phyloP scores from a whole-genome alignment of 2,888 invertebrate genomes.

The Andricus quercusramuli region DNA sequence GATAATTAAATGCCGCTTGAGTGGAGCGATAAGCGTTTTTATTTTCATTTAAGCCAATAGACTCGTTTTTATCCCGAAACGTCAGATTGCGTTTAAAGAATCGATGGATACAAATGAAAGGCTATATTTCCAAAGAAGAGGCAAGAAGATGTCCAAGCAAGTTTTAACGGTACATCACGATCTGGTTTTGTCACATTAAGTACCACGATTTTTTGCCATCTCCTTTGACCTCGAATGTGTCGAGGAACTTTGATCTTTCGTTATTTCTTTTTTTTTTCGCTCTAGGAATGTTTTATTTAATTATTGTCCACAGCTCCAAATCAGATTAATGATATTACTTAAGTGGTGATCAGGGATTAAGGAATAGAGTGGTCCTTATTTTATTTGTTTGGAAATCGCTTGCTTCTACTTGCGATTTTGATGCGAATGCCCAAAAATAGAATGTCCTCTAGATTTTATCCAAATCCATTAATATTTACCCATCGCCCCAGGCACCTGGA shows the following conservation, averaged over 20 bases:
- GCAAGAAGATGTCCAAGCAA: conserved; percentile 11
- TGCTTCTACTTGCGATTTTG: too few relatives aligned
- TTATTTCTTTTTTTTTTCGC: background rate
- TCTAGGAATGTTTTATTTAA: background rate
- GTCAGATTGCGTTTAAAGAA: background rate
- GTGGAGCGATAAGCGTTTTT: conserved; percentile 15
- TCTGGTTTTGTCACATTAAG: conserved; percentile 37
- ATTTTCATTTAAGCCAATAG: conserved; percentile 14
- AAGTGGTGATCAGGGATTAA: background rate
- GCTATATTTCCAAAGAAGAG: conserved; percentile 5
- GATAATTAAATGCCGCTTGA: background rate
- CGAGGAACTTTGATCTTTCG: background rate
- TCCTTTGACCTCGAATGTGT: conserved; percentile 7
- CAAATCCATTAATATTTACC: too few relatives aligned
- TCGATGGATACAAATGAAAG: conserved; percentile 15
- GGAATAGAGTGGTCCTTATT: too few relatives aligned
- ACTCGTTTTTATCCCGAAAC: conserved; percentile 20
- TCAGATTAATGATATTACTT: background rate
- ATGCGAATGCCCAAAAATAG: too few relatives aligned
- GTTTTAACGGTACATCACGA: conserved; percentile 29
- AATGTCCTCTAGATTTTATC: too few relatives aligned
- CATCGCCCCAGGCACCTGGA: too few relatives aligned
- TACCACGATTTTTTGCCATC: conserved; percentile 19
- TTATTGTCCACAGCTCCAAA: background rate
- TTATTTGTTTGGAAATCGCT: too few relatives aligned